Evolutionary conservation across 2,888 invertebrate genomes (phyloP).

Genomic region (Emmelina monodactyla): DNA sequence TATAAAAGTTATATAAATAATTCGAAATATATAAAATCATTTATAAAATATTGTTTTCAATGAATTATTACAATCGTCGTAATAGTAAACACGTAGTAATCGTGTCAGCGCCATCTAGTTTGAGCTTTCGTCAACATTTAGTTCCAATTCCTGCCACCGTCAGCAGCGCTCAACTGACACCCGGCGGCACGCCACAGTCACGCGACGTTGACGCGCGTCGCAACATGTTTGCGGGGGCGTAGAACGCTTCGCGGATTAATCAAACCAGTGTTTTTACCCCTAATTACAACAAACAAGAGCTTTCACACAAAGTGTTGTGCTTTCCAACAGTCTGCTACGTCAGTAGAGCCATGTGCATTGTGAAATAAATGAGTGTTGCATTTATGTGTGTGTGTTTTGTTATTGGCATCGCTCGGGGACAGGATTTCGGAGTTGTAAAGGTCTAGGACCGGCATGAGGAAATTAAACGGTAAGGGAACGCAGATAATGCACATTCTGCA

Average conservation of each 20-base stretch:
- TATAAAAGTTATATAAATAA: too few relatives aligned
- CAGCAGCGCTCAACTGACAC: conserved; percentile 50
- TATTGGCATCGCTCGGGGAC: conserved; percentile 40
- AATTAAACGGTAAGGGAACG: conserved; percentile 60
- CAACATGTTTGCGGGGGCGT: conserved; percentile 56
- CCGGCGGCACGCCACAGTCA: conserved; percentile 59
- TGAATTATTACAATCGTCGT: too few relatives aligned
- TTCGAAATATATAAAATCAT: too few relatives aligned
- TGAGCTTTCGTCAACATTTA: conserved; percentile 16
- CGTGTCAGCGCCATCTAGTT: conserved; percentile 44
- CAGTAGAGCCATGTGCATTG: conserved; percentile 27
- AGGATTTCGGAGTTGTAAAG: conserved; percentile 55
- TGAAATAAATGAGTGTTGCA: conserved; percentile 42
- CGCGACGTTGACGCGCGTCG: conserved; percentile 63
- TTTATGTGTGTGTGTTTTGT: conserved; percentile 51
- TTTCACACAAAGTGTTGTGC: conserved; percentile 24
- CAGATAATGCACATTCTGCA: too few relatives aligned
- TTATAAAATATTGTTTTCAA: too few relatives aligned
- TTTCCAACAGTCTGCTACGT: conserved; percentile 19
- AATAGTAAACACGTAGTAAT: too few relatives aligned
- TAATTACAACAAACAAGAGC: conserved; percentile 41
- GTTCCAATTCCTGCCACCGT: conserved; percentile 25
- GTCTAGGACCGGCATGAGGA: conserved; percentile 55
- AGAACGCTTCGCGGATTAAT: conserved; percentile 49
- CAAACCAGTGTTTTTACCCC: conserved; percentile 46